Base-by-base conservation (phyloP, 2,797 vertebrate species). In the Lutjanus campechanus region DNA sequence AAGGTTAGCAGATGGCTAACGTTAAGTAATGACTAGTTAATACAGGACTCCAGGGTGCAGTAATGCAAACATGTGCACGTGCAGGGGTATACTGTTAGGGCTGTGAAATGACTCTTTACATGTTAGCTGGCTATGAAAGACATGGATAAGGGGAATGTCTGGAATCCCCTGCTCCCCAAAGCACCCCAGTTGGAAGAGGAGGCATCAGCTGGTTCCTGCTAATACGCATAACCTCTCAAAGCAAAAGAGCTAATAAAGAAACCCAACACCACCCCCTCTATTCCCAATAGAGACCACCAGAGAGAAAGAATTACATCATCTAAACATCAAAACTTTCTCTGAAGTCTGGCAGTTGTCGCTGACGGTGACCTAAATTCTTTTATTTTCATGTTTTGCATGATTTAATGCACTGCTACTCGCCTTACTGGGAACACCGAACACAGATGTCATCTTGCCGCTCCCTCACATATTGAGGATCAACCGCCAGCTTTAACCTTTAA, bases 401-500 rank as follows among this genome's bases (percentile, higher is more conserved):
- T 88, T 90, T 77, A 65, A 86, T 74, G 77, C 65, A 11, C 63
- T 46, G 66, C 70, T 53, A 9, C 81, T 76, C 40, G 47, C 69
- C 43, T 71, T 29, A 62, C 68, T 83, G 79, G 79, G 74, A 71
- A 62, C 73, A 81, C 79, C 15, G 82, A 82, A 67, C 77, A 67
- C 83, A 77, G 75, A 81, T 81, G 82, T 82, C 82, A 70, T 77
- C 78, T 62, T 2, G 61, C 60, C 54, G 76, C 65, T 76, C 25
- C 5, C 9, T 56, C 81, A 59, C 83, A 86, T 76, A 73, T 68
- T 55, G 74, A 89, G 68, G 75, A 84, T 69, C 69, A 73, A 88
- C 79, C 66, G 55, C 73, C 76, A n/a, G 40, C 82, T 89, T 91
- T 93, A 91, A 95, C 92, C 92, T 94, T 94, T 93, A 88, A 89